These are phyloP conservation scores for Telenomus remus DNA, from an alignment of 1,140 invertebrate genomes.

Conservation along the genomic window DNA sequence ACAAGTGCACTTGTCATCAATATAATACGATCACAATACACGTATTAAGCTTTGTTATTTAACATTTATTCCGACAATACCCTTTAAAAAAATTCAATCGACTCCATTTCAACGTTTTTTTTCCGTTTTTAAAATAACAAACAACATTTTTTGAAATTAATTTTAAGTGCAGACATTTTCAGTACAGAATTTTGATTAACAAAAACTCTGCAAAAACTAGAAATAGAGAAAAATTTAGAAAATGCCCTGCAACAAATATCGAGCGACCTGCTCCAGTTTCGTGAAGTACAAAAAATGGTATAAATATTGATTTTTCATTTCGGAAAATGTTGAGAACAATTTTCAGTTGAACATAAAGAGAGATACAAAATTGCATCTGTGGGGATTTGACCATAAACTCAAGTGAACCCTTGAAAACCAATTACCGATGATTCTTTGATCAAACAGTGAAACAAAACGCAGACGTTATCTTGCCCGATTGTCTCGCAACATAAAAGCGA, in stretches of 20 bases:
- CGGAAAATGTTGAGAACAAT: no score
- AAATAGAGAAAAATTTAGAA: constrained; percentile 2
- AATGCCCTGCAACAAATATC: constrained; percentile 43
- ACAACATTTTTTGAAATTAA: no score
- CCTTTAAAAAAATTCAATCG: no score
- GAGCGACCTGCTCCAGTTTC: constrained; percentile 63
- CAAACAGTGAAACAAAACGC: constrained; percentile 24
- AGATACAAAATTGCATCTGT: background rate
- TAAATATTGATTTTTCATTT: no score
- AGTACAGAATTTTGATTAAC: background rate
- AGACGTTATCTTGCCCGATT: background rate
- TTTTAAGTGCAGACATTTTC: no score
- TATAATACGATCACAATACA: constrained; percentile 31
- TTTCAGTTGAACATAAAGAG: constrained; percentile 4
- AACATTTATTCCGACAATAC: no score
- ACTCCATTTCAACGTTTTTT: no score
- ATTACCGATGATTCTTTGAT: constrained; percentile 26
- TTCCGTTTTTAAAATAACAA: no score
- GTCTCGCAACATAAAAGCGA: constrained; percentile 21
- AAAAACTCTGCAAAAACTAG: background rate
- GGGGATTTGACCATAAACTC: no score
- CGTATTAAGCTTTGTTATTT: constrained; percentile 3
- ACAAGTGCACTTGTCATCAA: constrained; percentile 31
- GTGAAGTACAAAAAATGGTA: no score
- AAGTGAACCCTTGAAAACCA: constrained; percentile 13